Conservation (phyloP, 92 coral and sea anemone species). For the Porites lobata region DNA sequence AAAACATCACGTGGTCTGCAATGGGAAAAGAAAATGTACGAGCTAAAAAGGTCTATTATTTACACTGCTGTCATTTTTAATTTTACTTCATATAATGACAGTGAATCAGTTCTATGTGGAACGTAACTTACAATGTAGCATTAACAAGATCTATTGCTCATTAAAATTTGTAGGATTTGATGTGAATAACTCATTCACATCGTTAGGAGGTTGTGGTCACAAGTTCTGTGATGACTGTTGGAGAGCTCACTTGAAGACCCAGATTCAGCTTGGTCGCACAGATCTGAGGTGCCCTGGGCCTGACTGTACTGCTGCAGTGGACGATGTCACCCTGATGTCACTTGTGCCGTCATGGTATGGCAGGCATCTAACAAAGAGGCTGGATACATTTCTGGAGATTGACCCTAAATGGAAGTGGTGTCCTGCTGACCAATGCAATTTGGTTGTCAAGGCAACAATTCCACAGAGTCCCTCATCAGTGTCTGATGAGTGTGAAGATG, state of each 20-base stretch:
- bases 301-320: conserved; percentile 60
- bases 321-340: conserved; percentile 72
- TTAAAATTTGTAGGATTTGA: background rate
- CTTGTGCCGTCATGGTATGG: conserved; percentile 57
- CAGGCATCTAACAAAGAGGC: conserved; percentile 28
- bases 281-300: conserved; percentile 73
- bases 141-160: no score
- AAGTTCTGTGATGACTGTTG: conserved; percentile 81
- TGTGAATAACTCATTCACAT: background rate
- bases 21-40: no score
- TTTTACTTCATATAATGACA: no score
- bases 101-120: no score
- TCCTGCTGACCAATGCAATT: conserved; percentile 60
- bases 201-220: conserved; percentile 64
- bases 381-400: conserved; percentile 40
- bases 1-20: no score
- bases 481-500: background rate
- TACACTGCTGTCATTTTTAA: no score
- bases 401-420: conserved; percentile 77
- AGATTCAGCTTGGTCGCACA: conserved; percentile 62
- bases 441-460: conserved; percentile 51
- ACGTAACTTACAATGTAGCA: no score
- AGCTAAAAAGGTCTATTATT: no score
- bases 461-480: background rate
- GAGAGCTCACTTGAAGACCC: conserved; percentile 66